phyloP scores from a whole-genome alignment of 2,797 vertebrate species.

The Lagorchestes hirsutus region DNA sequence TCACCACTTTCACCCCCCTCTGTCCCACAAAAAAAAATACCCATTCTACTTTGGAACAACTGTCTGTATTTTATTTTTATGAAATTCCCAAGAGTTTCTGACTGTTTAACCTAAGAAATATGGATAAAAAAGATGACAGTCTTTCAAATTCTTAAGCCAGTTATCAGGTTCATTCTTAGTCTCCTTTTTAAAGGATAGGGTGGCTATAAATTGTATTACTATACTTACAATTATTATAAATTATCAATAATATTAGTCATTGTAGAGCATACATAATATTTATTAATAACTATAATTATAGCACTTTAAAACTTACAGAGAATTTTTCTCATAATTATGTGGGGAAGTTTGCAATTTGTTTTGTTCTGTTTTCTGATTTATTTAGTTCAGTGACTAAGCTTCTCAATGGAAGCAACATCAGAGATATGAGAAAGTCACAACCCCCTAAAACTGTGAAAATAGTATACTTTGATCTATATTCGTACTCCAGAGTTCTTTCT shows the following conservation, averaged over 20 bases:
- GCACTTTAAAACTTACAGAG: no score
- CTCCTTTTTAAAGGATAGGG: background rate
- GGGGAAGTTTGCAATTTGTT: no score
- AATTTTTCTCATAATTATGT: no score
- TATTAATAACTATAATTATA: no score
- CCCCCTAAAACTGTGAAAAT: no score
- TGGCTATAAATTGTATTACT: no score
- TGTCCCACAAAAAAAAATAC: background rate
- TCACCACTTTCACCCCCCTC: accelerated
- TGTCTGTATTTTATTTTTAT: background rate
- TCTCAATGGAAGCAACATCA: background rate
- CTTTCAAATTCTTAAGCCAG: background rate
- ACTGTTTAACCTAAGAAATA: background rate
- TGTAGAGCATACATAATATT: no score
- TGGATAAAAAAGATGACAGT: background rate
- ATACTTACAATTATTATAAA: no score
- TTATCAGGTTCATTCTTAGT: background rate
- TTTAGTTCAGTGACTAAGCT: background rate
- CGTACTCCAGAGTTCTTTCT: no score
- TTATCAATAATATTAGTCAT: no score
- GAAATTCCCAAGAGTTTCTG: background rate
- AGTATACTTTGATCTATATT: no score
- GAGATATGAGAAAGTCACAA: background rate
- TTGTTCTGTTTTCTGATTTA: no score
- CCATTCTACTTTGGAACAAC: background rate